Evolutionary conservation across 2,113 vertebrate species (phyloP).

Genomic region (Fregata magnificens): DNA sequence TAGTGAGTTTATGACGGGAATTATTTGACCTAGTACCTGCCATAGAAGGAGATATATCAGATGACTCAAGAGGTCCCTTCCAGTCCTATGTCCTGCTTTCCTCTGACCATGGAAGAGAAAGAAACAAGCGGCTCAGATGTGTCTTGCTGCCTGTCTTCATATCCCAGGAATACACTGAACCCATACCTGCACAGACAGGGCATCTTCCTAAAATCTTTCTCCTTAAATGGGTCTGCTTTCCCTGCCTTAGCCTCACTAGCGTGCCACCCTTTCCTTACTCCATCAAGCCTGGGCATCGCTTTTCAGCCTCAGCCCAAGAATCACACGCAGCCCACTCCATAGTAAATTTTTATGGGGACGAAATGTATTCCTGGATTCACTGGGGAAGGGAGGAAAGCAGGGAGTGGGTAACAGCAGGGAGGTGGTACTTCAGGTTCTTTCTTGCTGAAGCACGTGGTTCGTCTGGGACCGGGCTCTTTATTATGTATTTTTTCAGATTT

Average conservation of each 20-base stretch:
- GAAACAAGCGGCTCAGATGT: neutral
- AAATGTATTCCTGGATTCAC: neutral
- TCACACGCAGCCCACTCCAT: fast-evolving
- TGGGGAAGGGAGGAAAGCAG: neutral
- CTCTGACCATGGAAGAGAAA: neutral
- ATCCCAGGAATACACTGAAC: neutral
- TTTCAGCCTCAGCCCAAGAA: neutral
- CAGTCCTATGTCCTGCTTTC: neutral
- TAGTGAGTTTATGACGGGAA: neutral
- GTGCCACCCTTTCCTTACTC: neutral
- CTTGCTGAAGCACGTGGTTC: neutral
- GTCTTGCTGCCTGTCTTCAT: neutral
- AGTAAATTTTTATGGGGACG: neutral
- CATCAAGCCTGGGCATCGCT: fast-evolving
- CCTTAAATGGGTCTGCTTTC: neutral
- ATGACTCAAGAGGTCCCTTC: neutral
- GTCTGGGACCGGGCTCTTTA: neutral
- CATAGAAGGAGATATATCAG: neutral
- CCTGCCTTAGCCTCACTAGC: neutral
- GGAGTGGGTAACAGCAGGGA: neutral
- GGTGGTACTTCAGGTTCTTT: neutral
- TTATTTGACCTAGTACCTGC: neutral
- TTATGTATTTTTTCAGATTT: neutral
- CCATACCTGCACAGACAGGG: neutral
- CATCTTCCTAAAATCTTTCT: neutral